Percentiles rank a stretch among this genome's conserved stretches.
Evolutionary conservation across 1,140 invertebrate genomes (phyloP).

Genomic region (Ceratina calcarata): DNA sequence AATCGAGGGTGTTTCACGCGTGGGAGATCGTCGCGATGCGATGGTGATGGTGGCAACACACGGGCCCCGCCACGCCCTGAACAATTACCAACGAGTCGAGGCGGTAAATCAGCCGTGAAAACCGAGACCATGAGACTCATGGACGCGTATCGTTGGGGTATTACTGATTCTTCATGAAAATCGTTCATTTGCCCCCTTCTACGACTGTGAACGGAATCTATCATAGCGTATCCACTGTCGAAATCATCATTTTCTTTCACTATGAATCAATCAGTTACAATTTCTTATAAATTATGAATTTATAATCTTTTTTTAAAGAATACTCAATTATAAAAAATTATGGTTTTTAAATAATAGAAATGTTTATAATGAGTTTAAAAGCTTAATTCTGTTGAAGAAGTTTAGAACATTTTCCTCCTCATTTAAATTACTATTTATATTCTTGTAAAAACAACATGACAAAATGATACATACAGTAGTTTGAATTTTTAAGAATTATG

Average conservation of each 20-base stretch:
- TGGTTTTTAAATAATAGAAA: too few species aligned
- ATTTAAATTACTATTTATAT: too few species aligned
- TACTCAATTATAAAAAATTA: too few species aligned
- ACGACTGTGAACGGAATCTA: background rate
- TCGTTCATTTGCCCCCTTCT: background rate
- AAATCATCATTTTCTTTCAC: background rate
- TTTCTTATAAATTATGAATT: too few species aligned
- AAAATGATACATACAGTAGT: too few species aligned
- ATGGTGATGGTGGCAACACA: slow-evolving; percentile 39
- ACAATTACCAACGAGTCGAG: slow-evolving; percentile 65
- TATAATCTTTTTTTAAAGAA: too few species aligned
- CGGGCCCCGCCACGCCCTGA: slow-evolving; percentile 59
- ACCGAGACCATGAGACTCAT: slow-evolving; percentile 45
- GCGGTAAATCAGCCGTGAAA: slow-evolving; percentile 63
- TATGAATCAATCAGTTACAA: too few species aligned
- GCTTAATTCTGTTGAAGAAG: too few species aligned
- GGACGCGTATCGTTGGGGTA: slow-evolving; percentile 18
- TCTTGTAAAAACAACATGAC: too few species aligned
- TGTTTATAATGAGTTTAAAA: too few species aligned
- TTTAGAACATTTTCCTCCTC: too few species aligned
- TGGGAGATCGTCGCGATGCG: slow-evolving; percentile 60
- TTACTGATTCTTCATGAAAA: slow-evolving; percentile 35
- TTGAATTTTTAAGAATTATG: too few species aligned
- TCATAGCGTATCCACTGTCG: background rate
- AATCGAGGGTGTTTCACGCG: slow-evolving; percentile 52